These are phyloP conservation scores for Channa striata DNA, from an alignment of 2,797 vertebrate species.

Conservation along the genomic window DNA sequence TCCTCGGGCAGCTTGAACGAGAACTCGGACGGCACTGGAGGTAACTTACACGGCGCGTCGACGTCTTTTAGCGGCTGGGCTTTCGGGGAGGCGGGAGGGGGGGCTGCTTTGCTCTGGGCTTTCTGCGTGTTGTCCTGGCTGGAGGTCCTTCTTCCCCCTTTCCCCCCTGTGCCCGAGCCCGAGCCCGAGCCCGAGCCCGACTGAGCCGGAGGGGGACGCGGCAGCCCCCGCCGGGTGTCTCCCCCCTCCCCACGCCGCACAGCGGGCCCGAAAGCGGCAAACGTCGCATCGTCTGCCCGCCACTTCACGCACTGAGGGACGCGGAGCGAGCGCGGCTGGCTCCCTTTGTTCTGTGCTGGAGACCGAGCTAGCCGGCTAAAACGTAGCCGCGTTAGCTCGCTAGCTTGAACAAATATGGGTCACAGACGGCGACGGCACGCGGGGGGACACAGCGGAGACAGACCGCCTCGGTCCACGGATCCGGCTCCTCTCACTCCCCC, in stretches of 20 bases:
- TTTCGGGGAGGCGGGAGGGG: background rate
- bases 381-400: constrained; percentile 66
- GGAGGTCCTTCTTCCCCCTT: constrained; percentile 30
- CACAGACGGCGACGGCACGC: constrained; percentile 58
- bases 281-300: constrained; percentile 7
- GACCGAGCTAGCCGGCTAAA: constrained; percentile 70
- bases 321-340: constrained; percentile 29
- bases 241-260: constrained; percentile 13
- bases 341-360: constrained; percentile 70
- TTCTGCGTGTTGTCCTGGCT: constrained; percentile 61
- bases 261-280: constrained; percentile 17
- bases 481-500: background rate
- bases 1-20: constrained; percentile 98
- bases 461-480: constrained; percentile 25
- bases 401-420: constrained; percentile 75
- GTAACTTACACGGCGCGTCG: constrained; percentile 72
- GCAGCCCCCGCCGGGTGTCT: constrained; percentile 7
- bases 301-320: constrained; percentile 34
- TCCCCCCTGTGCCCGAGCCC: constrained; percentile 41
- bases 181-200: constrained; percentile 47
- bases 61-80: background rate
- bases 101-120: constrained; percentile 44
- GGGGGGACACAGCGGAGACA: constrained; percentile 11
- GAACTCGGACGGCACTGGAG: constrained; percentile 97
- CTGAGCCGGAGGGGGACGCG: constrained; percentile 38